Base-by-base conservation (phyloP, 2,888 invertebrate species). In the Drosophila mimetica region DNA sequence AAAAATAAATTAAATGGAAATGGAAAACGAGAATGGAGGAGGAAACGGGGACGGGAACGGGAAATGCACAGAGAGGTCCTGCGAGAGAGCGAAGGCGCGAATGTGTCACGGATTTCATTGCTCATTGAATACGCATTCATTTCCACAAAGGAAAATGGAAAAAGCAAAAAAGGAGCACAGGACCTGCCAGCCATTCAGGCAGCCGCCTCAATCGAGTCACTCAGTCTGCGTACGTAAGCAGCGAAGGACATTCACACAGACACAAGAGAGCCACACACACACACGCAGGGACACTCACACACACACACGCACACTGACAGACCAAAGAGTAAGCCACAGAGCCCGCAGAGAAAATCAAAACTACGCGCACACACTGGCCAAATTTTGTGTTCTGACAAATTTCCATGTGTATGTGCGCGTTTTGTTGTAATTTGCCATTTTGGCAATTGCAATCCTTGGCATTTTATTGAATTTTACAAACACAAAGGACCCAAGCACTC, bases 21-120 rank as follows among this genome's bases (percentile, higher is more conserved):
- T 25, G 25, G 22, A 8, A 28, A 28, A 28, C 8, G 28, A 25
- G 7, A 25, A 25, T 25, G 6, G 7, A 25, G 7, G 7, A 7
- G 22, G 22, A 3, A 4, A 22, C n/a, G n/a, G 22, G 22, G 22
- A 22, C 22, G 22, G 25, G 25, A 6, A 25, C 6, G 2, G 8
- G 30, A 88, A 83, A 83, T 83, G 84, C 73, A 71, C 36, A 37
- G 55, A 39, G 47, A 55, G 32, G 28, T 44, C 14, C 44, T 44
- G n/a, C 13, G 4, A 30, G 28, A 46, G 54, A 53, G 67, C 39
- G 65, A 71, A 75, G 78, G 82, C 84, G 89, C 88, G 89, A 87
- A 88, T 87, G 89, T 87, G 85, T 88, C 84, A 88, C 88, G 88
- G 84, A 88, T 88, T 89, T 84, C 81, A 84, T 84, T 89, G 84